Percentiles rank a stretch among this genome's conserved stretches.
phyloP scores from a whole-genome alignment of 2,888 invertebrate species.

The Scaptomyza flava region DNA sequence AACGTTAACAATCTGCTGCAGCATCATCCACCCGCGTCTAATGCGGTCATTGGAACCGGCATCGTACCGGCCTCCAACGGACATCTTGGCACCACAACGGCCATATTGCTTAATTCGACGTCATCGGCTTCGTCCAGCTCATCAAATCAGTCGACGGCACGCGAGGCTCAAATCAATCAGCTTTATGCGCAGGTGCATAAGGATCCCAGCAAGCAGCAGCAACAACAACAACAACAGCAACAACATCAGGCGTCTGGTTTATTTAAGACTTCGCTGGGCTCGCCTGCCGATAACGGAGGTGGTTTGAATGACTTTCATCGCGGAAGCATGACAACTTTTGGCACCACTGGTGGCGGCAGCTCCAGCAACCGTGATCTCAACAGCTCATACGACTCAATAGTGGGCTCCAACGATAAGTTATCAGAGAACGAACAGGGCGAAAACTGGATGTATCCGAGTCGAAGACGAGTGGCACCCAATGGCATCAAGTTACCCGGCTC shows the following conservation, averaged over 20 bases:
- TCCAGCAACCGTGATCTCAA: constrained; percentile 83
- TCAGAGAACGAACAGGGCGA: constrained; percentile 83
- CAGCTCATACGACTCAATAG: constrained; percentile 84
- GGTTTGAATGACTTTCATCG: constrained; percentile 80
- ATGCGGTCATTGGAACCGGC: constrained; percentile 34
- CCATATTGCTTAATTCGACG: constrained; percentile 80
- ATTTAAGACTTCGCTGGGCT: constrained; percentile 78
- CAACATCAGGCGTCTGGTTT: constrained; percentile 70
- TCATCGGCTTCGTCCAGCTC: constrained; percentile 76
- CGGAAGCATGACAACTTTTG: constrained; percentile 82
- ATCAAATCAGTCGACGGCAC: constrained; percentile 74
- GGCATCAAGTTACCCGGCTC: constrained; percentile 87
- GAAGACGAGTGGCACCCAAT: constrained; percentile 83
- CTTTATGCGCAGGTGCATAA: constrained; percentile 86
- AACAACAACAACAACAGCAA: constrained; percentile 49
- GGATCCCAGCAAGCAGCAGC: constrained; percentile 83
- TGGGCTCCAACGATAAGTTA: constrained; percentile 84
- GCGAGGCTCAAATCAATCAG: constrained; percentile 84
- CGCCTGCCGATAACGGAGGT: constrained; percentile 69
- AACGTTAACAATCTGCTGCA: constrained; percentile 81
- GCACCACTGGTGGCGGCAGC: constrained; percentile 69
- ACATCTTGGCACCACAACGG: constrained; percentile 80
- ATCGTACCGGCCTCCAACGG: constrained; percentile 56
- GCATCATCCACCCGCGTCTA: constrained; percentile 73
- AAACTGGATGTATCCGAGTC: constrained; percentile 84